A percentile compares a stretch with the other conserved stretches of the same genome.
phyloP scores from a whole-genome alignment of 2,888 invertebrate genomes.

The Ectobius pallidus region DNA sequence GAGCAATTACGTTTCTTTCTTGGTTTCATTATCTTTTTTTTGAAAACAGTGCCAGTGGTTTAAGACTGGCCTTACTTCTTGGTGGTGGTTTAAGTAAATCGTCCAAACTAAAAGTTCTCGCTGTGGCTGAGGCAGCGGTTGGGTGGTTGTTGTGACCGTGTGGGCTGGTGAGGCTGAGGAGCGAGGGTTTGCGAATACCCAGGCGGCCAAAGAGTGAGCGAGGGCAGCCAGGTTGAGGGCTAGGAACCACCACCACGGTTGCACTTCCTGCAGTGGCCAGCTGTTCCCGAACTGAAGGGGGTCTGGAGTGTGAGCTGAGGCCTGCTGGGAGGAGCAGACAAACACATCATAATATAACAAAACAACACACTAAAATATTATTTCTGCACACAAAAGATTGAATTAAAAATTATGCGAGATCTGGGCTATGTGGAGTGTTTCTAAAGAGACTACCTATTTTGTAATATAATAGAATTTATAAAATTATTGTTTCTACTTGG shows the following conservation, averaged over 20 bases:
- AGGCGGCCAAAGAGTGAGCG: slow-evolving; percentile 81
- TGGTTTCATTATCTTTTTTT: slow-evolving; percentile 19
- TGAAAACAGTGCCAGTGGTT: slow-evolving; percentile 9
- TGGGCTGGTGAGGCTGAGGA: slow-evolving; percentile 79
- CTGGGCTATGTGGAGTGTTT: too few relatives aligned
- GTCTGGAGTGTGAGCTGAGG: slow-evolving; percentile 47
- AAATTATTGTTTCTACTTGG: too few relatives aligned
- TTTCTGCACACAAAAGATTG: too few relatives aligned
- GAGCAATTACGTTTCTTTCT: slow-evolving; percentile 6
- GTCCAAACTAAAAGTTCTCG: slow-evolving; percentile 86
- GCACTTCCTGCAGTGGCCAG: slow-evolving; percentile 57
- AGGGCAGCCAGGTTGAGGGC: slow-evolving; percentile 49
- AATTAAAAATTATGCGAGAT: too few relatives aligned
- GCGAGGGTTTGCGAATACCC: slow-evolving; percentile 87
- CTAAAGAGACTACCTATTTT: too few relatives aligned
- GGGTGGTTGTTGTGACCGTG: slow-evolving; percentile 54
- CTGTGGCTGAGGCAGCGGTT: slow-evolving; percentile 63
- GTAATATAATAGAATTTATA: too few relatives aligned
- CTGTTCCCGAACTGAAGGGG: slow-evolving; percentile 66
- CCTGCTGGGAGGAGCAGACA: slow-evolving; percentile 17
- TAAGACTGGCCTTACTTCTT: slow-evolving; percentile 70
- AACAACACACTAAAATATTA: too few relatives aligned
- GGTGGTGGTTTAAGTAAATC: slow-evolving; percentile 84
- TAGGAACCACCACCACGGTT: slow-evolving; percentile 53
- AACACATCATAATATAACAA: too few relatives aligned